A percentile compares a stretch with the other conserved stretches of the same genome.
These are phyloP conservation scores for Anarrhichthys ocellatus DNA, from an alignment of 2,113 vertebrate genomes.

Conservation along the genomic window DNA sequence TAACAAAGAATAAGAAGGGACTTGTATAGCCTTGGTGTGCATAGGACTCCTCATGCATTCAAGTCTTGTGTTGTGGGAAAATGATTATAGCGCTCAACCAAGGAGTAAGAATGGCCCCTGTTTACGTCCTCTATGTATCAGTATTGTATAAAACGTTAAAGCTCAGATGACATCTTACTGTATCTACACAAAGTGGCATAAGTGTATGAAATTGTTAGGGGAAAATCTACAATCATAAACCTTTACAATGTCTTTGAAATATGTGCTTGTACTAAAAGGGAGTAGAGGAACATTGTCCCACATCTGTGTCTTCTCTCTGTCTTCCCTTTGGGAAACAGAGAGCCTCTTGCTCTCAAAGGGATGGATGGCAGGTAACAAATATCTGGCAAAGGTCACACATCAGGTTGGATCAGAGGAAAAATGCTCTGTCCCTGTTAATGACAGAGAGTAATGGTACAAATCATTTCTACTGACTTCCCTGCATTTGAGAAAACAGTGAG, in stretches of 20 bases:
- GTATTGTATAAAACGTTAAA: not conserved
- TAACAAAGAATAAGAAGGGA: not conserved
- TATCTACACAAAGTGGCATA: not conserved
- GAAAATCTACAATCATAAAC: not conserved
- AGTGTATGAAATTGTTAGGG: not conserved
- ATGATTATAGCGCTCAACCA: constrained; percentile 10
- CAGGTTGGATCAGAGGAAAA: constrained; percentile 11
- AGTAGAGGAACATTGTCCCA: not conserved
- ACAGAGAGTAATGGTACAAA: constrained; percentile 28
- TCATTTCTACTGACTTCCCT: constrained; percentile 19
- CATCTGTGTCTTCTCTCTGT: not conserved
- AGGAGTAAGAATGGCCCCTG: not conserved
- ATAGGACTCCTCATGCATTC: not conserved
- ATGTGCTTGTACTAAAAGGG: not conserved
- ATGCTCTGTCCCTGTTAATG: constrained; percentile 18
- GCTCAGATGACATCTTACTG: not conserved
- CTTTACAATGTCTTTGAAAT: not conserved
- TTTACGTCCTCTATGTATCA: not conserved
- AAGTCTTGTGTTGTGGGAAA: not conserved
- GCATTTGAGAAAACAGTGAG: constrained; percentile 2
- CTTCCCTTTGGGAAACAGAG: not conserved
- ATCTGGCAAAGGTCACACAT: constrained; percentile 33
- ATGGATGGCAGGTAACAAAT: constrained; percentile 25
- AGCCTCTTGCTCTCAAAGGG: not conserved
- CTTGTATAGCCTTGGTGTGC: not conserved